Base-by-base conservation (phyloP, 1,140 invertebrate species). In the Brachystomella parvula region DNA sequence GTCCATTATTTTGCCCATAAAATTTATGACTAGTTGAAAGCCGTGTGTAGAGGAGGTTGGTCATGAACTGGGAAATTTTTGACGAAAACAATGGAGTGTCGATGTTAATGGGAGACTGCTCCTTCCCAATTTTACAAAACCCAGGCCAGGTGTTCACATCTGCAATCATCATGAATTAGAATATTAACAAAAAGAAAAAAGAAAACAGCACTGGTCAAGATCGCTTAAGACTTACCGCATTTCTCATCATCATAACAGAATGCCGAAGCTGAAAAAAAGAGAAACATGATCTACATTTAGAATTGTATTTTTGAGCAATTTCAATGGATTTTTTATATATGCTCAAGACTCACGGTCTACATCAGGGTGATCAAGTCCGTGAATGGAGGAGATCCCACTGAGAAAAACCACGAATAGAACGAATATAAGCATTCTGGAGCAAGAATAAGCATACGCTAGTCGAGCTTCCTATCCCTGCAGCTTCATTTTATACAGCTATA, bases 1-100 rank as follows among this genome's bases (percentile, higher is more conserved):
- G 59, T 1, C 65, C 65, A 28, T 49, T 62, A 32, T 66, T 66
- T 21, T 26, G 47, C 31, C 29, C 65, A 47, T 61, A 62, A 30
- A 61, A 66, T 15, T 26, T 6, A 32, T 47, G 60, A 26, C 31
- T 12, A 44, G 21, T 19, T 47, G 33, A 19, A 6, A 9, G 31
- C 17, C 31, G 28, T 26, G 30, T 26, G 3, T 39, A 15, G 15
- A 60, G 3, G 6, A 17, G 9, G 29, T 9, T 15, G 2, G 17
- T 39, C 17, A 39, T 3, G n/a, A 31, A 9, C 30, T 9, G 15
- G 3, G 32, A 3, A 56, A 56, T 15, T 12, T 56, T 21, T 9
- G 53, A 9, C 9, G 53, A 12, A 9, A 9, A 12, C 3, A 32
- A 15, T 3, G 31, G 33, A 15, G 26, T 6, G 19, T 60, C 9